A percentile compares a stretch with the other conserved stretches of the same genome.
phyloP scores from a whole-genome alignment of 2,113 vertebrate species.

The Xenopus borealis region DNA sequence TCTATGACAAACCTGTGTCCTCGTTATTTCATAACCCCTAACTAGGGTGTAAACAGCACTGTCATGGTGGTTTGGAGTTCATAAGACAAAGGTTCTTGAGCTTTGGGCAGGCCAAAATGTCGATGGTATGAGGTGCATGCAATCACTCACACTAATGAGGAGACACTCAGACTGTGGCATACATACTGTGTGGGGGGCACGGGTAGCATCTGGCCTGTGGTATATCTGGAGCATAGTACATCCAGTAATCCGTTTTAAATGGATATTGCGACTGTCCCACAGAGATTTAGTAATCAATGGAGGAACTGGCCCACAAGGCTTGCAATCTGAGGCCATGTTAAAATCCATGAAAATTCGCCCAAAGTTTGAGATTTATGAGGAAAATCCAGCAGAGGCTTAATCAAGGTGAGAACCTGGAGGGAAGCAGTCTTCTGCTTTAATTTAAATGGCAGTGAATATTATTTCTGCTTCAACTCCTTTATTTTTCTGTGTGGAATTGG shows the following conservation, averaged over 20 bases:
- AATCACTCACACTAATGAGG: neutral
- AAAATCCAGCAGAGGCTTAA: neutral
- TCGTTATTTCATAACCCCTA: no score
- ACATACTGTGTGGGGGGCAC: conserved; percentile 3
- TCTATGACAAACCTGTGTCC: no score
- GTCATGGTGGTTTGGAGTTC: neutral
- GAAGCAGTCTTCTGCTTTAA: neutral
- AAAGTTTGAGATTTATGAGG: no score
- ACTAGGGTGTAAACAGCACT: neutral
- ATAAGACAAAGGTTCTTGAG: neutral
- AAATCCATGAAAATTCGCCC: no score
- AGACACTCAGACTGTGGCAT: neutral
- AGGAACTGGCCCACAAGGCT: neutral
- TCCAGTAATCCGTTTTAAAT: neutral
- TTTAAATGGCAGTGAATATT: no score
- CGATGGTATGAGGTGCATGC: neutral
- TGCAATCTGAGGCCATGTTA: neutral
- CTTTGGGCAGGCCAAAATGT: neutral
- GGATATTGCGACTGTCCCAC: conserved; percentile 1
- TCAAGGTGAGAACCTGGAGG: neutral
- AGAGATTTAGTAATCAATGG: neutral
- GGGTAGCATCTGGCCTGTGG: neutral
- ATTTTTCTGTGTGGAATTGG: no score
- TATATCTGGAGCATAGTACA: neutral
- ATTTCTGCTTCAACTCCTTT: no score